Evolutionary conservation across 2,113 vertebrate species (phyloP).

Genomic region (Pithys albifrons): DNA sequence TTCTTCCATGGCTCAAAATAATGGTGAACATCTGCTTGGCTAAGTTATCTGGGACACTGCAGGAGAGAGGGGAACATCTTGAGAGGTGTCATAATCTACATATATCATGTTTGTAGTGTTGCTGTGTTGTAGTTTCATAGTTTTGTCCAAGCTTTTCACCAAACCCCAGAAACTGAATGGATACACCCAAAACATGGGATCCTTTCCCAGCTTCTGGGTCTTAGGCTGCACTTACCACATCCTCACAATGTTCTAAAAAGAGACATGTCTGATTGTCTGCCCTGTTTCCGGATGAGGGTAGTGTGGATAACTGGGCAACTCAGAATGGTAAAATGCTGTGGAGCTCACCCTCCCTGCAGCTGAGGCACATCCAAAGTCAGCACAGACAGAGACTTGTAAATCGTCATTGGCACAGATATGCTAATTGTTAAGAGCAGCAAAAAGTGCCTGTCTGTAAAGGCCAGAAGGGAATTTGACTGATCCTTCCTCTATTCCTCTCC

Average conservation of each 20-base stretch:
- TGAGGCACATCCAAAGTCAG: neutral
- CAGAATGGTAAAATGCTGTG: neutral
- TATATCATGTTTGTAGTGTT: neutral
- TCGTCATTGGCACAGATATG: neutral
- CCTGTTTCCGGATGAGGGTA: neutral
- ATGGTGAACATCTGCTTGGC: conserved; percentile 68
- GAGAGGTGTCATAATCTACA: conserved; percentile 35
- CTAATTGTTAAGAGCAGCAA: neutral
- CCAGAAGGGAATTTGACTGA: neutral
- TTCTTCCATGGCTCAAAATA: conserved; percentile 40
- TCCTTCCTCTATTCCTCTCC: neutral
- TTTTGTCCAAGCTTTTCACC: conserved; percentile 26
- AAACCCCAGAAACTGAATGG: neutral
- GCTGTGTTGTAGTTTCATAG: neutral
- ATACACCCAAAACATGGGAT: neutral
- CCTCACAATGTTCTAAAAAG: neutral
- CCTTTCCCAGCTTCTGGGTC: neutral
- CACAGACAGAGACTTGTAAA: neutral
- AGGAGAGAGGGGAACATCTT: conserved; percentile 45
- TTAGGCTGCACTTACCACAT: neutral
- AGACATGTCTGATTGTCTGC: neutral
- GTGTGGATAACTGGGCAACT: neutral
- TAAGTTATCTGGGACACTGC: conserved; percentile 10
- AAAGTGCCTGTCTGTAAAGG: neutral
- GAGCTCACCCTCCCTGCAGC: neutral